A percentile compares a stretch with the other conserved stretches of the same genome.
Evolutionary conservation across 2,888 invertebrate genomes (phyloP).

Genomic region (Clivina fossor): DNA sequence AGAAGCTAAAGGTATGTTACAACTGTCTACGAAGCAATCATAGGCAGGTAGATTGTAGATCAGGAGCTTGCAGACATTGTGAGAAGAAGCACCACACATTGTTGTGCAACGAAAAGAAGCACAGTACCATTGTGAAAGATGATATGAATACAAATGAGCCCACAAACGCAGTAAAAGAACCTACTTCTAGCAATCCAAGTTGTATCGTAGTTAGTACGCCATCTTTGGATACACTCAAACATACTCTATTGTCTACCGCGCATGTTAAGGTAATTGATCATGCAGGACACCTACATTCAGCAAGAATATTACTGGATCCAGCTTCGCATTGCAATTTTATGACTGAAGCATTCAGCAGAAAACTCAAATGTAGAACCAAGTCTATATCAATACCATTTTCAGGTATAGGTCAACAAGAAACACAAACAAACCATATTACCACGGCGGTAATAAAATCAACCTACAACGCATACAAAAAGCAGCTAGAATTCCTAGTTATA

Average conservation of each 20-base stretch:
- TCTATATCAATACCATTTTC: background rate
- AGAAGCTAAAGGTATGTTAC: too few relatives aligned
- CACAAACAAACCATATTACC: background rate
- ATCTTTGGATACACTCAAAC: background rate
- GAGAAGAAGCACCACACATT: too few relatives aligned
- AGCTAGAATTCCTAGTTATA: conserved; percentile 33
- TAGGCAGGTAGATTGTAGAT: too few relatives aligned
- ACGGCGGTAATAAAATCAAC: conserved; percentile 26
- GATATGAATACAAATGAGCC: too few relatives aligned
- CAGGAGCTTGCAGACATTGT: too few relatives aligned
- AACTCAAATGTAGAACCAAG: background rate
- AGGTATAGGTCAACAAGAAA: conserved; percentile 3
- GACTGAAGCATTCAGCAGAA: background rate
- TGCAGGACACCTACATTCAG: background rate
- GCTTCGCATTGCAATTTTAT: background rate
- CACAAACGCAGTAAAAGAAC: too few relatives aligned
- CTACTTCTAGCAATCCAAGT: too few relatives aligned
- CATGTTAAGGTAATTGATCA: background rate
- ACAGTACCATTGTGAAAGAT: too few relatives aligned
- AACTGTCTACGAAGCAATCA: too few relatives aligned
- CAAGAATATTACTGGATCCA: conserved; percentile 1
- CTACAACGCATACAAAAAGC: conserved; percentile 26
- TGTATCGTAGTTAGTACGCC: background rate
- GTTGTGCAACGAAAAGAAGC: too few relatives aligned
- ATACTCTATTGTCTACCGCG: conserved; percentile 3